A percentile compares a stretch with the other conserved stretches of the same genome.
phyloP scores from a whole-genome alignment of 2,888 invertebrate genomes.

The Coelopa pilipes region DNA sequence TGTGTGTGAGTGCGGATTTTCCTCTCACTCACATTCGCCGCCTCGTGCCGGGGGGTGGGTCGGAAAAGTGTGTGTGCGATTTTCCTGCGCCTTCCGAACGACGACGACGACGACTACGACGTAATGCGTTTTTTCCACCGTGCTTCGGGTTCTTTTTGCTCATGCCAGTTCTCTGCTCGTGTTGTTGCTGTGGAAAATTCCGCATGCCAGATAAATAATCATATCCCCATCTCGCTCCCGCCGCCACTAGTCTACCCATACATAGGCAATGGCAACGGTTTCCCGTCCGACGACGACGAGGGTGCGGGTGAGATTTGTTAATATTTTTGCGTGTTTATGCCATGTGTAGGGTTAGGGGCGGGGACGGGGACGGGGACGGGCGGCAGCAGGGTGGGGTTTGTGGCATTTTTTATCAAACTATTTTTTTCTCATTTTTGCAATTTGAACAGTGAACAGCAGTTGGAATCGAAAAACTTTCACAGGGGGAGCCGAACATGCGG shows the following conservation, averaged over 20 bases:
- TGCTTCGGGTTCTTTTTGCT: background rate
- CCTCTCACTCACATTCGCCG: slow-evolving; percentile 17
- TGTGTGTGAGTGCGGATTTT: slow-evolving; percentile 37
- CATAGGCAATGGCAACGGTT: background rate
- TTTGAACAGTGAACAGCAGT: background rate
- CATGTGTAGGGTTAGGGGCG: background rate
- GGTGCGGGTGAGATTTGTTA: slow-evolving; percentile 28
- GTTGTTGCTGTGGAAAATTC: slow-evolving; percentile 37
- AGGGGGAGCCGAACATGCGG: too few species aligned
- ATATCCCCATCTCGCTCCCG: slow-evolving; percentile 46
- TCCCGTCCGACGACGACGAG: too few species aligned
- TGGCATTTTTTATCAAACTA: background rate
- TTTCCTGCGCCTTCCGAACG: background rate
- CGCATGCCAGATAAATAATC: slow-evolving; percentile 55
- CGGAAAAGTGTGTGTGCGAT: slow-evolving; percentile 6
- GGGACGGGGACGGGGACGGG: background rate
- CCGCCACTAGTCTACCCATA: background rate
- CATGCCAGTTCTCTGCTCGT: background rate
- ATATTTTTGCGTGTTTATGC: slow-evolving; percentile 2
- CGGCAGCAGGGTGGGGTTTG: background rate
- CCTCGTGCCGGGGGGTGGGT: slow-evolving; percentile 28
- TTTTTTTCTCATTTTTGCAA: background rate
- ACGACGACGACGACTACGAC: background rate
- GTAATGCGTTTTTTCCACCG: background rate
- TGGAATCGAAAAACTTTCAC: too few species aligned